phyloP scores from a whole-genome alignment of 2,797 vertebrate genomes.

The Agapornis canus region DNA sequence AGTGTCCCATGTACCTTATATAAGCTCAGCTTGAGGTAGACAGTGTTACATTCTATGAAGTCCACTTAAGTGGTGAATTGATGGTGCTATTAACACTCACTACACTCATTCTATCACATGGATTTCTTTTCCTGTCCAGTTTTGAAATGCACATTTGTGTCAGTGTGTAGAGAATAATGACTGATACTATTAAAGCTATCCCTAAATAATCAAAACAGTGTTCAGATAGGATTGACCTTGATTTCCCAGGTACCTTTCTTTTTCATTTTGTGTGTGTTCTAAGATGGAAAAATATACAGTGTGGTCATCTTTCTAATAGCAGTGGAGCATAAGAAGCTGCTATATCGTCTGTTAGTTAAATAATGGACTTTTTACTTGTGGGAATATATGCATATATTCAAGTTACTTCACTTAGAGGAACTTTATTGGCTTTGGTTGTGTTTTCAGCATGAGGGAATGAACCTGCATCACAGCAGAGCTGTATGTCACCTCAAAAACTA shows the following conservation, averaged over 20 bases:
- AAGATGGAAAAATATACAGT: not conserved
- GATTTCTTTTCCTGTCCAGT: not conserved
- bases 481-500: not conserved
- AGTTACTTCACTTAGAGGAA: not conserved
- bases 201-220: not conserved
- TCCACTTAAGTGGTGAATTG: not conserved
- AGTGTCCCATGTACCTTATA: not conserved
- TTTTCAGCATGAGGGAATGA: not conserved
- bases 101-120: not conserved
- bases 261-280: not conserved
- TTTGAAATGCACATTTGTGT: not conserved
- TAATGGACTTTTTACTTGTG: not conserved
- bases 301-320: not conserved
- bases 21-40: not conserved
- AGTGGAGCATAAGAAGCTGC: not conserved
- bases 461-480: not conserved
- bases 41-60: not conserved
- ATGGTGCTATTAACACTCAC: not conserved
- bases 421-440: not conserved
- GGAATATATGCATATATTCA: not conserved
- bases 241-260: not conserved
- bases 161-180: not conserved
- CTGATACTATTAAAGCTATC: not conserved
- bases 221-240: not conserved
- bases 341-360: not conserved